These are phyloP conservation scores for Natrix natrix DNA, from an alignment of 2,797 vertebrate species.

Conservation along the genomic window DNA sequence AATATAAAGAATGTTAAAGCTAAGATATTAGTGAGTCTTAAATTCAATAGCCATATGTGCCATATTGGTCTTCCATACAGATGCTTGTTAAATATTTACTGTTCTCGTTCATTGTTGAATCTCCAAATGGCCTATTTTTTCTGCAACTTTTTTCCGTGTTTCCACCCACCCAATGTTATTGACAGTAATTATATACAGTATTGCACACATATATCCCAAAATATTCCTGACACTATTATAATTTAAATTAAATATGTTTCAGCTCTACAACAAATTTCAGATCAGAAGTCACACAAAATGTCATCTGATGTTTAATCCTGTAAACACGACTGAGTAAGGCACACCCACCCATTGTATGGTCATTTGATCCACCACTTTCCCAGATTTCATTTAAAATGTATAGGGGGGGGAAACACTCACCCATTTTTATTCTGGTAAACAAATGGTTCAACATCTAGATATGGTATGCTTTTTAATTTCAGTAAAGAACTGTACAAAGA, in stretches of 20 bases:
- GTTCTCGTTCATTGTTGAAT: background rate
- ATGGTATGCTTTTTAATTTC: constrained; percentile 60
- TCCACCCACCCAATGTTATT: background rate
- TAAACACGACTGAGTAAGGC: background rate
- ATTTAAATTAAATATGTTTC: constrained; percentile 10
- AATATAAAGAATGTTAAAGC: background rate
- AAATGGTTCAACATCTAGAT: constrained; percentile 47
- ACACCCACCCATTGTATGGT: background rate
- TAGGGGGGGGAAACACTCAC: constrained; percentile 18
- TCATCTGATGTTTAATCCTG: background rate
- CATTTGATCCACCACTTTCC: background rate
- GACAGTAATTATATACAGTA: background rate
- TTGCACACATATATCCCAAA: background rate
- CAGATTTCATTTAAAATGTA: background rate
- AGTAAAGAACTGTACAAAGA: constrained; percentile 55
- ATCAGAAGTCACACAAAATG: background rate
- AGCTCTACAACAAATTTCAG: constrained; percentile 19
- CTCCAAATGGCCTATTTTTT: background rate
- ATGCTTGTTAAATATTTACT: background rate
- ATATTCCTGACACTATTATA: background rate
- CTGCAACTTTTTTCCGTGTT: background rate
- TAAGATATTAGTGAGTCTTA: background rate
- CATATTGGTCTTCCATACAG: background rate
- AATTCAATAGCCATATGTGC: background rate
- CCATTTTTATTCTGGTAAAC: constrained; percentile 25